phyloP scores from a whole-genome alignment of 2,113 vertebrate genomes.

The Ammodytes dubius region DNA sequence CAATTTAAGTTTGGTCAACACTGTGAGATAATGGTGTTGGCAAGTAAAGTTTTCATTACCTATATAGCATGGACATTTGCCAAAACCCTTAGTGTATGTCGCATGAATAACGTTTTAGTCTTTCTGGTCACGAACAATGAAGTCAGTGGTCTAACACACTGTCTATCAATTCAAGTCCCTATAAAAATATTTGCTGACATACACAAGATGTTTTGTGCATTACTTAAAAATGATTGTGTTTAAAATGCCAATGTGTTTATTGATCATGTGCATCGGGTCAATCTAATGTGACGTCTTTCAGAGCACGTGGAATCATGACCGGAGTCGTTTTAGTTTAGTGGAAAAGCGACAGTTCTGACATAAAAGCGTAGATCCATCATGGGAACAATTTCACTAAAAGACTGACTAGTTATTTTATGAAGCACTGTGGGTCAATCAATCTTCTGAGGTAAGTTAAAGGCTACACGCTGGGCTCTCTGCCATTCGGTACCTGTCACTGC shows the following conservation, averaged over 20 bases:
- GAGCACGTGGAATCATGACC: conserved; percentile 40
- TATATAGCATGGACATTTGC: conserved; percentile 57
- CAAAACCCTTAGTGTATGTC: conserved; percentile 35
- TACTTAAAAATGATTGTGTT: conserved; percentile 64
- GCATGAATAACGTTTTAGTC: conserved; percentile 41
- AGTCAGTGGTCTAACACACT: conserved; percentile 44
- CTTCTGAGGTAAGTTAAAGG: conserved; percentile 82
- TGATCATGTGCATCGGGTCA: conserved; percentile 41
- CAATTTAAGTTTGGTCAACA: conserved; percentile 45
- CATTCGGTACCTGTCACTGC: conserved; percentile 42
- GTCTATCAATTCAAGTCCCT: conserved; percentile 33
- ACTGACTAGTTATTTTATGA: conserved; percentile 72
- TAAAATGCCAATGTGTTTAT: conserved; percentile 66
- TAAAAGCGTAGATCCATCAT: conserved; percentile 76
- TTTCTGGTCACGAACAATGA: conserved; percentile 63
- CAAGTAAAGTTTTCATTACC: conserved; percentile 54
- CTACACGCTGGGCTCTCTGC: conserved; percentile 14
- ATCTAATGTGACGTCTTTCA: conserved; percentile 41
- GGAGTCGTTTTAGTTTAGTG: conserved; percentile 57
- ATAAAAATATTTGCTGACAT: conserved; percentile 71
- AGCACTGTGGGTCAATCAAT: conserved; percentile 69
- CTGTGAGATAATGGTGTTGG: conserved; percentile 50
- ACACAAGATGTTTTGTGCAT: conserved; percentile 24
- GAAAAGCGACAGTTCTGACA: conserved; percentile 77
- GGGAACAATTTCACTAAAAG: conserved; percentile 81